Conservation (phyloP, 2,797 vertebrate genomes). For the Hydrolagus colliei region DNA sequence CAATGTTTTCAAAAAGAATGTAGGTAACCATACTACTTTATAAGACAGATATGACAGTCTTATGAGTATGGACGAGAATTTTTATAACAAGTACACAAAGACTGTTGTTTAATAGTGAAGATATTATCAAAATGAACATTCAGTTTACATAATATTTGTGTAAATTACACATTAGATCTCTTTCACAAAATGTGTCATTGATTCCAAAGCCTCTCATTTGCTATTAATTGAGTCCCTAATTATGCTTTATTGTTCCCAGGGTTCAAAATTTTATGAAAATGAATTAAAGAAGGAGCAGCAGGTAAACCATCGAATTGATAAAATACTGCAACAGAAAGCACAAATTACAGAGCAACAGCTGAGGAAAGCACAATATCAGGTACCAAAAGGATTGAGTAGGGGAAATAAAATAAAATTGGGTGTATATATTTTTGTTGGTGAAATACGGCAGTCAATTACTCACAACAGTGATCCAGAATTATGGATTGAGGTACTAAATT, state of each 20-base stretch:
- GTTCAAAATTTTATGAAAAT: conserved; percentile 88
- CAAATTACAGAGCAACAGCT: conserved; percentile 73
- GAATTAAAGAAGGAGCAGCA: conserved; percentile 87
- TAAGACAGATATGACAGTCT: no score
- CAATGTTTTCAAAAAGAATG: no score
- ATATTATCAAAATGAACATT: background rate
- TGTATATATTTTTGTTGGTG: no score
- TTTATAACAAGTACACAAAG: no score
- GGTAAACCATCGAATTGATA: conserved; percentile 85
- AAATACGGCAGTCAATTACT: no score
- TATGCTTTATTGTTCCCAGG: conserved; percentile 54
- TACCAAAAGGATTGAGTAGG: conserved; percentile 37
- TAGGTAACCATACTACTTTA: no score
- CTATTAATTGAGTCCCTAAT: background rate
- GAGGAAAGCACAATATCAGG: conserved; percentile 71
- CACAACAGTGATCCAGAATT: no score
- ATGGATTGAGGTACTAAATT: no score
- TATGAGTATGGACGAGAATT: no score
- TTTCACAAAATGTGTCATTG: background rate
- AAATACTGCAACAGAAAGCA: conserved; percentile 78
- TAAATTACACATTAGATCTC: background rate
- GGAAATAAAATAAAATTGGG: no score
- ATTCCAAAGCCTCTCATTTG: background rate
- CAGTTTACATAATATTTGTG: background rate
- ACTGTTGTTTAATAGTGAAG: no score